Percentiles rank a stretch among this genome's conserved stretches.
Conservation (phyloP, 2,888 invertebrate genomes). For the Pristionchus exspectatus region DNA sequence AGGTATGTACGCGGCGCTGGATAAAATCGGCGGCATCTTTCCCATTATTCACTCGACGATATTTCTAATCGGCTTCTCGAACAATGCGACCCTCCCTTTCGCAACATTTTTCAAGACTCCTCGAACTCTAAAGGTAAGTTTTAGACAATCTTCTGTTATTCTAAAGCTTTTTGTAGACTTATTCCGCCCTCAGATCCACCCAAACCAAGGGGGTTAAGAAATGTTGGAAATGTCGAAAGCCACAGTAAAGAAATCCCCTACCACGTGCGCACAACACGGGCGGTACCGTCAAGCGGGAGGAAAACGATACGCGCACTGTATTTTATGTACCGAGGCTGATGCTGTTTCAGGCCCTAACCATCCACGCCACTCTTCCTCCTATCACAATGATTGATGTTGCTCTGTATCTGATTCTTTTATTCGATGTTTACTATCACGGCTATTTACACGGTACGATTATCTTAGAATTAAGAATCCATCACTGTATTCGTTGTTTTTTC, state of each 20-base stretch:
- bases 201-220: no score
- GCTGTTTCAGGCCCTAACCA: constrained; percentile 1
- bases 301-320: no score
- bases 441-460: background rate
- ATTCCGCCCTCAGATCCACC: background rate
- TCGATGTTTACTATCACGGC: constrained; percentile 9
- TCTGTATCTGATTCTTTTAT: background rate
- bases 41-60: background rate
- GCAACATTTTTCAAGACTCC: background rate
- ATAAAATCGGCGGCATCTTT: background rate
- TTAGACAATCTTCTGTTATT: background rate
- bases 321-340: no score
- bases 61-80: background rate
- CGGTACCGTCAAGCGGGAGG: no score
- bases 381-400: background rate
- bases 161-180: background rate
- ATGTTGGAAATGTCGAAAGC: no score
- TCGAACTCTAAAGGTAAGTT: background rate
- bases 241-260: background rate
- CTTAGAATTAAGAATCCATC: no score
- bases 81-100: background rate
- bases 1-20: background rate
- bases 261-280: no score
- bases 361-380: background rate
- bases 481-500: no score